Conservation (phyloP, 92 coral and sea anemone genomes). For the Palythoa caribaeorum region DNA sequence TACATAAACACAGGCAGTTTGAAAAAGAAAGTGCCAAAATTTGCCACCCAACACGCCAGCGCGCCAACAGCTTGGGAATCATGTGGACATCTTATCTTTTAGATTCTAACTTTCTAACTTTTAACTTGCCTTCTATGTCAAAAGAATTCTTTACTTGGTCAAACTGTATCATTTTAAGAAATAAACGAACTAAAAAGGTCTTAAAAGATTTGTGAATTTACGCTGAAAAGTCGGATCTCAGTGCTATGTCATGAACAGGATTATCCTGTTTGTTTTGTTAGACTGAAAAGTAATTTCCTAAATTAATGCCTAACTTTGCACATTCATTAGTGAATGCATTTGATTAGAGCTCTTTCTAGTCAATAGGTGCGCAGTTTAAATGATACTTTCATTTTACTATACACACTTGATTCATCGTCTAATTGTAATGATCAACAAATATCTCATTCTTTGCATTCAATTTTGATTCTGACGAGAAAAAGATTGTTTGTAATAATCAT, state of each 20-base stretch:
- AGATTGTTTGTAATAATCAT: not conserved
- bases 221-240: not conserved
- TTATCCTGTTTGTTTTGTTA: constrained; percentile 40
- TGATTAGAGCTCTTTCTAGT: constrained; percentile 18
- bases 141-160: not conserved
- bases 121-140: constrained; percentile 5
- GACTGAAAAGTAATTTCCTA: constrained; percentile 41
- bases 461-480: not conserved
- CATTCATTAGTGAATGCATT: constrained; percentile 45
- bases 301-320: constrained; percentile 33
- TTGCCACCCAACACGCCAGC: constrained; percentile 37
- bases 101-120: not conserved
- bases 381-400: not conserved
- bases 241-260: constrained; percentile 15
- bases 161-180: constrained; percentile 12
- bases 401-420: not conserved
- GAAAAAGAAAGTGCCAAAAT: constrained; percentile 32
- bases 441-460: not conserved
- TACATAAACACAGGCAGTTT: constrained; percentile 36
- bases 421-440: not conserved
- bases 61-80: not conserved
- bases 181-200: not conserved
- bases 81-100: not conserved
- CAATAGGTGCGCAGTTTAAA: constrained; percentile 3
- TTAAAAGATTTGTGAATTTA: constrained; percentile 30